Percentiles rank a stretch among this genome's conserved stretches.
phyloP scores from a whole-genome alignment of 2,888 invertebrate genomes.

The Polia nebulosa region DNA sequence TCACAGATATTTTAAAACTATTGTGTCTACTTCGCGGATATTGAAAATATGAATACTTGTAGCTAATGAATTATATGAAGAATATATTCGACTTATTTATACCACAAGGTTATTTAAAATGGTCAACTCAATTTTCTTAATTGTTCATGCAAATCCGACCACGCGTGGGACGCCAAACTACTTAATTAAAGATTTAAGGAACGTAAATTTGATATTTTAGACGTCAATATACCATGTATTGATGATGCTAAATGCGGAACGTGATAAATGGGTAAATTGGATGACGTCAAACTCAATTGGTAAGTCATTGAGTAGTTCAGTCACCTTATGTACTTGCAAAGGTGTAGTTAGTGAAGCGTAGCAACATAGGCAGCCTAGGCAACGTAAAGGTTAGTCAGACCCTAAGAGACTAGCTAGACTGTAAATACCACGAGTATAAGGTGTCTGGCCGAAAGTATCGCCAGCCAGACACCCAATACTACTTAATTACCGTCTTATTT shows the following conservation, averaged over 20 bases:
- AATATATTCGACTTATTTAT: conserved; percentile 1
- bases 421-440: conserved; percentile 3
- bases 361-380: not conserved
- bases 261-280: conserved; percentile 32
- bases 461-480: conserved; percentile 27
- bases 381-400: not conserved
- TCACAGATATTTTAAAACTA: not conserved
- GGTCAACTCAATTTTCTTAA: conserved; percentile 31
- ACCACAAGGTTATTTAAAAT: conserved; percentile 32
- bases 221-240: conserved; percentile 2
- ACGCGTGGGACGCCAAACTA: conserved; percentile 23
- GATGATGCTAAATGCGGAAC: conserved; percentile 5
- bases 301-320: conserved; percentile 40
- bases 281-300: conserved; percentile 22
- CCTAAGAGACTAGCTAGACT: conserved; percentile 9
- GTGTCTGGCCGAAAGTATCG: conserved; percentile 2
- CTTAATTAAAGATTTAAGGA: conserved; percentile 1
- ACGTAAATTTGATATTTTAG: conserved; percentile 3
- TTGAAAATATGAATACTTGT: not conserved
- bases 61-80: not conserved
- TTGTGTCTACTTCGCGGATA: not conserved
- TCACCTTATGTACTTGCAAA: conserved; percentile 32
- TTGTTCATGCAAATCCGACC: conserved; percentile 36
- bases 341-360: conserved; percentile 12
- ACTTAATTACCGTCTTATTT: conserved; percentile 41